Evolutionary conservation across 23 tunicate genomes (phyloP), one percentile per base, ranked within the genome.

Genomic region (Styela clava): DNA sequence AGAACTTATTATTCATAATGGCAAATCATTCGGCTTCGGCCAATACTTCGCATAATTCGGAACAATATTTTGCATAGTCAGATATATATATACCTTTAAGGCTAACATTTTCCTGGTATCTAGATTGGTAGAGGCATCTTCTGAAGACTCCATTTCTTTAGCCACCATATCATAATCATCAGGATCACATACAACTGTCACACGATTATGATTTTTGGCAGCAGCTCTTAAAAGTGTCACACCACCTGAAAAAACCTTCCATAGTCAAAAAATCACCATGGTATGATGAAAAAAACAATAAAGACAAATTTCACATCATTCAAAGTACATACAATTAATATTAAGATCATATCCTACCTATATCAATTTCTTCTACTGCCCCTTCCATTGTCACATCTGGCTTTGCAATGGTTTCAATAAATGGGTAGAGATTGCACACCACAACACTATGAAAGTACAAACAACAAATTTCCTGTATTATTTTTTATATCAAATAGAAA

Each of bases 341-440:
- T n/a, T n/a, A n/a, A n/a, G n/a, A n/a, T n/a, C n/a, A n/a, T n/a
- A n/a, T n/a, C n/a, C n/a, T 77, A 90, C 96, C 96, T 28, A 91
- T 91, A 67, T 91, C 97, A 81, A 91, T 91, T 73, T 91, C 87
- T 69, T 91, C 97, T 2, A 91, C 91, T 31, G 97, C 97, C 25
- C 64, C 63, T 73, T 76, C 88, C 86, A 91, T 85, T 5, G 79
- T n/a, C 5, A 74, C 81, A 24, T 71, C 78, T 31, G 62, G 63
- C 31, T 82, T 82, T 24, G 52, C 52, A 1, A 91, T 83, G 18
- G 97, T 87, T 24, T 91, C 85, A n/a, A 32, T 83, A 52, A 91
- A 91, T 0, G 97, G 97, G 52, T 91, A 91, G 51, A 91, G 67
- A 73, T 91, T 91, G 79, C 97, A 91, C 16, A 91, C 85, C 2